These are phyloP conservation scores for Tylochromis polylepis DNA, from an alignment of 2,113 vertebrate genomes.

Conservation along the genomic window DNA sequence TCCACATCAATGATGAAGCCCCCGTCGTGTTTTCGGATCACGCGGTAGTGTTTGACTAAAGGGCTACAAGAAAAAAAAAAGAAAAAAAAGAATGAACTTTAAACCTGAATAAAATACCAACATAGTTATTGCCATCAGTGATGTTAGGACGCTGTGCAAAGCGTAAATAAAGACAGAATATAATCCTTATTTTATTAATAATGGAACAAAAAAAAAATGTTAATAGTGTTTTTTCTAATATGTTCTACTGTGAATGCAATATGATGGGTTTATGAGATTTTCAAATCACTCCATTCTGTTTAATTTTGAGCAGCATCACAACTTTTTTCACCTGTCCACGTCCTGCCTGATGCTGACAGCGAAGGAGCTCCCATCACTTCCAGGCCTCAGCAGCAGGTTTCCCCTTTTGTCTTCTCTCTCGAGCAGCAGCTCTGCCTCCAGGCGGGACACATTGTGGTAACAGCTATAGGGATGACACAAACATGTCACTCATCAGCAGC, in stretches of 20 bases:
- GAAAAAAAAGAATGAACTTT: not conserved
- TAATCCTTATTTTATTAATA: not conserved
- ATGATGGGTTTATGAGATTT: not conserved
- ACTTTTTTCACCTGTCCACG: slow-evolving; percentile 60
- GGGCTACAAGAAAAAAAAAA: slow-evolving; percentile 16
- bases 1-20: slow-evolving; percentile 76
- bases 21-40: slow-evolving; percentile 32
- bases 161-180: accelerated
- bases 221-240: not conserved
- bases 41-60: slow-evolving; percentile 75
- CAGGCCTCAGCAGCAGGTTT: slow-evolving; percentile 78
- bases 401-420: slow-evolving; percentile 69
- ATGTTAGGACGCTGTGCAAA: not conserved
- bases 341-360: slow-evolving; percentile 76
- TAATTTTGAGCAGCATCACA: not conserved
- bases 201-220: not conserved
- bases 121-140: not conserved
- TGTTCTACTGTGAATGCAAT: not conserved
- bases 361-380: slow-evolving; percentile 46
- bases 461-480: slow-evolving; percentile 59
- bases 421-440: slow-evolving; percentile 75
- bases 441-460: slow-evolving; percentile 68
- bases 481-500: not conserved
- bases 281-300: not conserved
- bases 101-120: not conserved